Evolutionary conservation across 2,888 invertebrate genomes (phyloP).

Genomic region (Atethmia centrago): DNA sequence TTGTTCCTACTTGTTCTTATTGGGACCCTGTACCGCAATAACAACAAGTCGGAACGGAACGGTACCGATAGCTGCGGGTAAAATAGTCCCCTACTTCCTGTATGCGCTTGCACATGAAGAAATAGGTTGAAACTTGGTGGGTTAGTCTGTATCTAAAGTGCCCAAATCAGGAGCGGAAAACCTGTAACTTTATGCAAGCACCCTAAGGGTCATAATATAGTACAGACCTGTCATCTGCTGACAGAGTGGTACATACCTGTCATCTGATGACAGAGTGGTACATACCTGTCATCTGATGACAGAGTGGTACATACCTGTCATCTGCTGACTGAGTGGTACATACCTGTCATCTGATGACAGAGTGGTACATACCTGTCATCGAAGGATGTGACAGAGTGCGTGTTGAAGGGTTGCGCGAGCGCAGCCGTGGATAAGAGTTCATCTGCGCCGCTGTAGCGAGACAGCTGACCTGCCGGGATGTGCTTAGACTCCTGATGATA

Average conservation of each 20-base stretch:
- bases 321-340: too few species aligned
- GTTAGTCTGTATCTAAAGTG: too few species aligned
- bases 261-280: not conserved
- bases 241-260: too few species aligned
- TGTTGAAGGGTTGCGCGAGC: constrained; percentile 40
- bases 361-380: constrained; percentile 55
- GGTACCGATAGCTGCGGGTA: too few species aligned
- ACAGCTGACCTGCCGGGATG: constrained; percentile 58
- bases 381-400: constrained; percentile 48
- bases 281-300: constrained; percentile 59
- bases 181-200: not conserved
- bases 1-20: too few species aligned
- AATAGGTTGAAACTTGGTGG: too few species aligned
- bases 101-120: too few species aligned
- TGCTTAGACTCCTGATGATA: constrained; percentile 35
- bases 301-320: constrained; percentile 20
- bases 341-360: too few species aligned
- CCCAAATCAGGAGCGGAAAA: too few species aligned
- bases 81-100: too few species aligned
- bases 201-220: not conserved
- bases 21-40: too few species aligned
- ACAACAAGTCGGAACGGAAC: too few species aligned
- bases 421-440: constrained; percentile 66
- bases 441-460: constrained; percentile 75
- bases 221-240: not conserved